A percentile compares a stretch with the other conserved stretches of the same genome.
Conservation (phyloP, 2,888 invertebrate genomes). For the Peribatodes rhomboidaria region DNA sequence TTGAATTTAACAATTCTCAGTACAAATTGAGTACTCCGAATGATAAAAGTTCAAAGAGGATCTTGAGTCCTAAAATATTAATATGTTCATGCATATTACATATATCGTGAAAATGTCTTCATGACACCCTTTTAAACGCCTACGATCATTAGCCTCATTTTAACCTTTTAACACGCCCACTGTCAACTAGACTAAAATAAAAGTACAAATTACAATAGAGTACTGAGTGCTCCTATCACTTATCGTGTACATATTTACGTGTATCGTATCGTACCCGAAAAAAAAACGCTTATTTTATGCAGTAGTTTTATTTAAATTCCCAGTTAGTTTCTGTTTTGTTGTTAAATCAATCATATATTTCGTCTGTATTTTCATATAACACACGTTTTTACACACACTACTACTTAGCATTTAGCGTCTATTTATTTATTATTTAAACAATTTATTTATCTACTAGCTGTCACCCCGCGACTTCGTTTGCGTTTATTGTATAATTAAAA, state of each 20-base stretch:
- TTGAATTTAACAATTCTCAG: background rate
- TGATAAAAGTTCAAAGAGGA: background rate
- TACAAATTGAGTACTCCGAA: background rate
- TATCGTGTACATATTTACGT: too few relatives aligned
- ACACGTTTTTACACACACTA: too few relatives aligned
- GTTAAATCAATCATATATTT: background rate
- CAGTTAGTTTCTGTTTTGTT: too few relatives aligned
- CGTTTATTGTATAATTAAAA: too few relatives aligned
- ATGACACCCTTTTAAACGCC: background rate
- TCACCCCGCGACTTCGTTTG: too few relatives aligned
- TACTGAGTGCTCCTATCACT: too few relatives aligned
- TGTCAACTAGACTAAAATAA: background rate
- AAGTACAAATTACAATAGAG: background rate
- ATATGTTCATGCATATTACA: background rate
- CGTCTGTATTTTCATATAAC: background rate
- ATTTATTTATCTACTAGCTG: too few relatives aligned
- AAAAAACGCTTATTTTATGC: too few relatives aligned
- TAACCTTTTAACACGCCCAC: background rate
- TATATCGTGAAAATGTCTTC: background rate
- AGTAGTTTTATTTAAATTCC: too few relatives aligned
- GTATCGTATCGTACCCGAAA: too few relatives aligned
- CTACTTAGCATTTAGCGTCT: conserved; percentile 25
- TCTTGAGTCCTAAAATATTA: background rate
- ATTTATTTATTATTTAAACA: too few relatives aligned
- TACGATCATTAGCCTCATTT: background rate